A percentile compares a stretch with the other conserved stretches of the same genome.
These are phyloP conservation scores for Chorisops tibialis DNA, from an alignment of 2,888 invertebrate genomes.

Conservation along the genomic window DNA sequence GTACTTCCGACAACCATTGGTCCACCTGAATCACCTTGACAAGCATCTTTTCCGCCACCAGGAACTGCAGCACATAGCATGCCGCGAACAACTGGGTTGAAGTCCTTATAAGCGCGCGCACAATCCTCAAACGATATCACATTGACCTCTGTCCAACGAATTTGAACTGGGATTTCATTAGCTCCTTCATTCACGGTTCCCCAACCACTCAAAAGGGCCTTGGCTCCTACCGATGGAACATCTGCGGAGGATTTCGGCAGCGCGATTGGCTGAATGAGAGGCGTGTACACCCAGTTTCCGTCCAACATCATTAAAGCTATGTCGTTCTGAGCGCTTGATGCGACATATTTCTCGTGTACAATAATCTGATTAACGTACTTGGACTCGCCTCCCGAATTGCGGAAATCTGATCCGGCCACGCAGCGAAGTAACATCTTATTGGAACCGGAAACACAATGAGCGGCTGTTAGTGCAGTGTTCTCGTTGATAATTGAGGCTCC, in stretches of 20 bases:
- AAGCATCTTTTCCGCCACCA: slow-evolving; percentile 26
- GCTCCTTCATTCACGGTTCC: slow-evolving; percentile 32
- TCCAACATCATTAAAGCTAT: slow-evolving; percentile 55
- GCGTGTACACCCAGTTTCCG: slow-evolving; percentile 47
- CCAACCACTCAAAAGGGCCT: slow-evolving; percentile 31
- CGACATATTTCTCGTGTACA: not conserved
- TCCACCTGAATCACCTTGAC: slow-evolving; percentile 31
- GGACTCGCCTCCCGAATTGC: slow-evolving; percentile 1
- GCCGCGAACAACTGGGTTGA: slow-evolving; percentile 16
- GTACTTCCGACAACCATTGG: slow-evolving; percentile 17
- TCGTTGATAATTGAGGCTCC: slow-evolving; percentile 56
- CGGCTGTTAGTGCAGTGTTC: slow-evolving; percentile 58
- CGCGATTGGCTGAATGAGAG: slow-evolving; percentile 48
- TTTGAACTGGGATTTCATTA: not conserved
- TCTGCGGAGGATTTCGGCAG: slow-evolving; percentile 44
- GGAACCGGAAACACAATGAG: slow-evolving; percentile 55
- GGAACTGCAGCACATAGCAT: slow-evolving; percentile 33
- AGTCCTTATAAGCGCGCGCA: slow-evolving; percentile 34
- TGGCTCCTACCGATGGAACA: slow-evolving; percentile 26
- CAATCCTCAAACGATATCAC: not conserved
- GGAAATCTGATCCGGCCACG: slow-evolving; percentile 50
- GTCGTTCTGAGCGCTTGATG: slow-evolving; percentile 49
- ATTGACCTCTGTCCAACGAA: not conserved
- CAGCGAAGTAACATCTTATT: slow-evolving; percentile 41
- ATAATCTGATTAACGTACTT: not conserved